Evolutionary conservation across 2,888 invertebrate species (phyloP), one percentile per base, ranked within the genome.

Genomic region (Corythucha ciliata): DNA sequence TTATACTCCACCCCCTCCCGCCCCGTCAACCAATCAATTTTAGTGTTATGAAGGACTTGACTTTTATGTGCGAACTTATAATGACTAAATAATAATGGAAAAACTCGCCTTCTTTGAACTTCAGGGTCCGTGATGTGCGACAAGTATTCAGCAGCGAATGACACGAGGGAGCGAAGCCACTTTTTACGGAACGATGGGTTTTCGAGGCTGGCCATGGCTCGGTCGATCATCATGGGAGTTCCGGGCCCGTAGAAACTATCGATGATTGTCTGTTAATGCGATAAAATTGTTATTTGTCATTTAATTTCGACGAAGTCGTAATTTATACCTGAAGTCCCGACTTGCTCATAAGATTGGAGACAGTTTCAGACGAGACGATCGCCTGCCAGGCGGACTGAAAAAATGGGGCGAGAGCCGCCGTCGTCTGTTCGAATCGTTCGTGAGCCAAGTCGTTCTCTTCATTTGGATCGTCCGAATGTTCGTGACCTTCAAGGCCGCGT

Each of bases 101-200:
- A 54, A 36, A 64, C 69, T 71, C 67, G 83, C 79, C 79, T 80
- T 62, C 78, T 75, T 63, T 85, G 83, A 6, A 81, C 81, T 54
- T 78, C 77, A 1, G 87, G 85, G 62, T 87, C 81, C 0, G 86
- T 78, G 18, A 85, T 65, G 59, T 83, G 79, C 18, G 82, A 76
- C 25, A 83, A 75, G 73, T 81, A 78, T 50, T 82, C 80, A 0
- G 84, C 82, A 56, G 88, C 69, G 63, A 82, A 83, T 56, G 78
- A 76, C 1, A 86, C 82, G 7, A 84, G 75, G 4, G 79, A 76
- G 61, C 79, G 79, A 58, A 88, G 82, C 88, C 88, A 88, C 58
- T 83, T 78, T 42, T 83, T 76, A 57, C 88, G 77, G 62, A 86
- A 81, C 40, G 80, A 78, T 52, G 82, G 83, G 65, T 87, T 86